Base-by-base conservation (phyloP, 2,113 vertebrate genomes). In the Rhadina sibilatrix region DNA sequence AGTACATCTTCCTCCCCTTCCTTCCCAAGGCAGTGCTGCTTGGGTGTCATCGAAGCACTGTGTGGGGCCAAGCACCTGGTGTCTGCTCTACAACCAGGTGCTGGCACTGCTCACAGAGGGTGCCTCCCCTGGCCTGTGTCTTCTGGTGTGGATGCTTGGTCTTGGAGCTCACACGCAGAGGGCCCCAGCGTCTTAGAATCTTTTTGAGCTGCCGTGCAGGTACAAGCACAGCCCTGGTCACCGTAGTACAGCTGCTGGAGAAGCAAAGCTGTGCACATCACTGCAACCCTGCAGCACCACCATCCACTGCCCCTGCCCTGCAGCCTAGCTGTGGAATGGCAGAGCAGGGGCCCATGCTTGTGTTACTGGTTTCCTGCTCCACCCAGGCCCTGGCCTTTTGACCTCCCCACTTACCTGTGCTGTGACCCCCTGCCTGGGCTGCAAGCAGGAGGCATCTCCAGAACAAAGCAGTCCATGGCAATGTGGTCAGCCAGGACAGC, bases 401-500 rank as follows among this genome's bases (percentile, higher is more conserved):
- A 14, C 18, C 6, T 44, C 30, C 5, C 5, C 33, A 35, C 96
- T 91, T 72, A 96, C 95, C 57, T 91, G 38, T 66, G 50, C 37
- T 59, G 46, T 23, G 38, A 49, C 10, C 17, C 38, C 7, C 74
- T 9, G 2, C 61, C 50, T 4, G 5, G 44, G 57, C 57, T 90
- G 66, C 98, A 98, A 65, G 71, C 65, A 20, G 28, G 4, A 3
- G 63, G 72, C 2, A 30, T 20, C 24, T 87, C 76, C 74, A 98
- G 68, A 63, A 97, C 75, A 70, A 98, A 98, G 82, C 98, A 98
- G 69, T 70, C 84, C 4, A 5, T 79, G 60, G 98, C 87, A 5
- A 99, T 69, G 4, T 21, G 94, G 54, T 98, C 83, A 44, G 49
- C 94, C 68, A 99, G 95, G 19, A 97, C 22, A 5, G 77, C 10